phyloP scores from a whole-genome alignment of 1,140 invertebrate genomes.

The Sycophila sp. region DNA sequence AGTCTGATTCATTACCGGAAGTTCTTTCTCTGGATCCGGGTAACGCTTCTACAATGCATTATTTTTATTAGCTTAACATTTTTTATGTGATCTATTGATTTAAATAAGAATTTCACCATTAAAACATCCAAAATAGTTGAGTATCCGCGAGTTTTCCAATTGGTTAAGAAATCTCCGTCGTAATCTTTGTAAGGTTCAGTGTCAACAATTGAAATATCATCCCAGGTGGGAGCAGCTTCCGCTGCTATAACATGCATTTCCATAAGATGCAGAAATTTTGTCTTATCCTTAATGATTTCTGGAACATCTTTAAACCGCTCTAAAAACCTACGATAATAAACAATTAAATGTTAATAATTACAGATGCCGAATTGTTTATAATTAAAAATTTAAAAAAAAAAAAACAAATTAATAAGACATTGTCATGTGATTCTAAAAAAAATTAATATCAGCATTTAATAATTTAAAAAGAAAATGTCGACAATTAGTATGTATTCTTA shows the following conservation, averaged over 20 bases:
- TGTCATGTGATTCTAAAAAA: too few relatives aligned
- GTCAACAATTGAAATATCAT: slow-evolving; percentile 66
- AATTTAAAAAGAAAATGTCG: too few relatives aligned
- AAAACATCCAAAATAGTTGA: slow-evolving; percentile 68
- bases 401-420: too few relatives aligned
- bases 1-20: slow-evolving; percentile 53
- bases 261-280: slow-evolving; percentile 64
- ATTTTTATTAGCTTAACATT: not conserved
- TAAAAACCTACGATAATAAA: slow-evolving; percentile 38
- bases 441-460: too few relatives aligned
- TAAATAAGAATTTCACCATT: slow-evolving; percentile 62
- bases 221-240: slow-evolving; percentile 69
- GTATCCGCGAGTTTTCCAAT: slow-evolving; percentile 73
- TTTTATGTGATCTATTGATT: not conserved
- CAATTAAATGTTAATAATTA: not conserved
- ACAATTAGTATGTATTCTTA: too few relatives aligned
- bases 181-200: slow-evolving; percentile 65
- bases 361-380: not conserved
- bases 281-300: slow-evolving; percentile 34
- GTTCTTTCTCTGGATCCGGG: slow-evolving; percentile 46
- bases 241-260: slow-evolving; percentile 65
- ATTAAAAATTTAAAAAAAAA: slow-evolving; percentile 5
- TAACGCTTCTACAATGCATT: slow-evolving; percentile 49
- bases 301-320: slow-evolving; percentile 37
- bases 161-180: slow-evolving; percentile 67